phyloP scores from a whole-genome alignment of 2,888 invertebrate genomes.

The Metallyticus violacea region DNA sequence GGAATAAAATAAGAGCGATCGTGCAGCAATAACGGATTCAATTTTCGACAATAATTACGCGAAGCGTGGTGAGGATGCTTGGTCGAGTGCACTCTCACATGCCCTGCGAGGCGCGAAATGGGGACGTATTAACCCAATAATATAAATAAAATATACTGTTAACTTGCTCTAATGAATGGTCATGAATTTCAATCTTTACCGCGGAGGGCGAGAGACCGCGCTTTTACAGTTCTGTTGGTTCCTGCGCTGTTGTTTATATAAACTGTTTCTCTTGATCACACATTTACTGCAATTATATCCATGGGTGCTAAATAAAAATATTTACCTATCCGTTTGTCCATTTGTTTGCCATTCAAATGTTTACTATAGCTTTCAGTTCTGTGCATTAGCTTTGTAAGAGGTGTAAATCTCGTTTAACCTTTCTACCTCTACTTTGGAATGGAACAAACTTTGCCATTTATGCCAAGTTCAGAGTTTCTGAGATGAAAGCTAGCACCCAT shows the following conservation, averaged over 20 bases:
- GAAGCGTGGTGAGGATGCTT: background rate
- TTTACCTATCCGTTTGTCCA: background rate
- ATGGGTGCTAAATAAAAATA: background rate
- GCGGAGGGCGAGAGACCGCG: too few species aligned
- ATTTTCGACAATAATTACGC: background rate
- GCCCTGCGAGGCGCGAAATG: too few species aligned
- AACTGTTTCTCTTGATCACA: background rate
- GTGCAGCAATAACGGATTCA: background rate
- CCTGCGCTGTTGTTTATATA: background rate
- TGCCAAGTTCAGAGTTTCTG: too few species aligned
- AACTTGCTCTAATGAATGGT: background rate
- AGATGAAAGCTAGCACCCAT: too few species aligned
- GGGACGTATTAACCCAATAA: background rate
- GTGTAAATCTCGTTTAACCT: too few species aligned
- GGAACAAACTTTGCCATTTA: too few species aligned
- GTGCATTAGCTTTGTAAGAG: too few species aligned
- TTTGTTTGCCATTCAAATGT: background rate
- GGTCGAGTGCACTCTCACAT: too few species aligned
- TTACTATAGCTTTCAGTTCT: background rate
- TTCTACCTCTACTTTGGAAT: too few species aligned
- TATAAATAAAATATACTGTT: background rate
- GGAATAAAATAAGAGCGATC: background rate
- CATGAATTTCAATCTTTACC: background rate
- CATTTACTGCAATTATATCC: background rate
- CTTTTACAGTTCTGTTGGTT: background rate